Evolutionary conservation across 1,140 invertebrate species (phyloP).

Genomic region (Caerostris extrusa): DNA sequence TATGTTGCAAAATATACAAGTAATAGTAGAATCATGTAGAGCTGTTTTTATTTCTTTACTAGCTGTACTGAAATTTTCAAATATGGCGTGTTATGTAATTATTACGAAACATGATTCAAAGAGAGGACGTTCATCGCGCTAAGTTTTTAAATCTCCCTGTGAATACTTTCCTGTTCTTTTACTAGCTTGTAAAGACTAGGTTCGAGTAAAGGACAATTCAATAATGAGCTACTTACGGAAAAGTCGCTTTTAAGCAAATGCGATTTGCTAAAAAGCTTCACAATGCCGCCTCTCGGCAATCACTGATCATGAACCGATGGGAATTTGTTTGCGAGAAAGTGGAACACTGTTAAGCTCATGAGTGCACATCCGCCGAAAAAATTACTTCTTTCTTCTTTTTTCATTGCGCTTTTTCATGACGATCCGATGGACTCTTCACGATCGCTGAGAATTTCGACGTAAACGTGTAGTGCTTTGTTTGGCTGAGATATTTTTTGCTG

Average conservation of each 20-base stretch:
- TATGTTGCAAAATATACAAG: no score
- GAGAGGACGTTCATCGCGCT: no score
- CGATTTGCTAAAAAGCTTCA: slow-evolving; percentile 7
- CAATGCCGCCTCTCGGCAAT: slow-evolving; percentile 39
- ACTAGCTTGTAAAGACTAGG: background rate
- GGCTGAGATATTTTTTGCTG: background rate
- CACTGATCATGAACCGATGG: background rate
- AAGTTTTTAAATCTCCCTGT: background rate
- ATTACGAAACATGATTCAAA: no score
- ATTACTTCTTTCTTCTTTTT: background rate
- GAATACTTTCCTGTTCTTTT: background rate
- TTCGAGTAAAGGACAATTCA: slow-evolving; percentile 10
- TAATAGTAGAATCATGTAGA: no score
- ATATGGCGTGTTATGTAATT: no score
- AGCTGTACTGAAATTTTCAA: no score
- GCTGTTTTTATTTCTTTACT: no score
- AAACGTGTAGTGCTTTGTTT: background rate
- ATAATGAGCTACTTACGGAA: slow-evolving; percentile 25
- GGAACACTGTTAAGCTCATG: background rate
- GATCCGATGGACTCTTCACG: background rate
- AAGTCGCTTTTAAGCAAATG: slow-evolving; percentile 39
- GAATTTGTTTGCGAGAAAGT: slow-evolving; percentile 18
- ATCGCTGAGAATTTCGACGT: background rate
- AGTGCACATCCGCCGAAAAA: slow-evolving; percentile 9
- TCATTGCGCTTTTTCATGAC: background rate